Evolutionary conservation across 2,113 vertebrate species (phyloP).

Genomic region (Chitala chitala): DNA sequence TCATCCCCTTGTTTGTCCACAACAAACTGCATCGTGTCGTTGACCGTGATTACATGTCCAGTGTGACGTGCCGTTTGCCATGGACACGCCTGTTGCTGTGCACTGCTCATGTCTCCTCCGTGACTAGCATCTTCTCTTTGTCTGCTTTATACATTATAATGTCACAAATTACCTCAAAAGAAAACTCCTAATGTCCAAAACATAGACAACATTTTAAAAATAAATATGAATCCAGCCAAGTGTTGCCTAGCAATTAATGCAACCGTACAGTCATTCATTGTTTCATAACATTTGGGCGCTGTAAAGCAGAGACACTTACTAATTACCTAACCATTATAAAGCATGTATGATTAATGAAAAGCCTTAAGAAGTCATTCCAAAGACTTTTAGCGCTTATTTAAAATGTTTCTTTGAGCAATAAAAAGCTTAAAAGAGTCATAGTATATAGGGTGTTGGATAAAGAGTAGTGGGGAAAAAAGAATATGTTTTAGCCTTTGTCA

Average conservation of each 20-base stretch:
- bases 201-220: too few species aligned
- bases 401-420: background rate
- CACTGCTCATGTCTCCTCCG: too few species aligned
- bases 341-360: background rate
- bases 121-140: too few species aligned
- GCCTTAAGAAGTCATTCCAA: background rate
- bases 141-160: slow-evolving; percentile 58
- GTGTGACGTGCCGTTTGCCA: background rate
- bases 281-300: background rate
- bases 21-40: slow-evolving; percentile 24
- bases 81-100: slow-evolving; percentile 38
- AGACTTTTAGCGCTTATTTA: background rate
- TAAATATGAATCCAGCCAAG: slow-evolving; percentile 32
- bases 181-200: too few species aligned
- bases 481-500: background rate
- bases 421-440: background rate
- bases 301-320: background rate
- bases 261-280: background rate
- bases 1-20: slow-evolving; percentile 30
- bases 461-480: background rate
- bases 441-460: background rate
- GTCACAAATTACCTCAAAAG: slow-evolving; percentile 39
- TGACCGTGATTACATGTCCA: background rate
- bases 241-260: background rate
- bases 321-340: background rate